Evolutionary conservation across 2,888 invertebrate species (phyloP).

Genomic region (Nemurella pictetii): DNA sequence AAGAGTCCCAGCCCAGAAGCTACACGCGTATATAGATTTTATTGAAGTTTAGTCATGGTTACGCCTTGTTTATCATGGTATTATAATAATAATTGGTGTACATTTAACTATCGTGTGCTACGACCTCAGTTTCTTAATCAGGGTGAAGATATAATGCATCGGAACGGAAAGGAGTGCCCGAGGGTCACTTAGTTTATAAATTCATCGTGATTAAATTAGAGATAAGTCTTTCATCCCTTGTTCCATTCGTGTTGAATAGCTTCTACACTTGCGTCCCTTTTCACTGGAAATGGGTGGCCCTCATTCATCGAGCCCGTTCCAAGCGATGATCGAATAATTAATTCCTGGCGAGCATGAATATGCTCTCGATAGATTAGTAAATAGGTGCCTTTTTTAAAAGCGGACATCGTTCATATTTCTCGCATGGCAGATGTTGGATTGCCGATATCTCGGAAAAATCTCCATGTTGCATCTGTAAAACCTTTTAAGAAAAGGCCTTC

Average conservation of each 20-base stretch:
- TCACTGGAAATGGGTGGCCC: not conserved
- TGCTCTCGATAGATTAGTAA: not conserved
- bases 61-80: constrained; percentile 9
- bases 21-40: not conserved
- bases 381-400: not conserved
- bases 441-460: not conserved
- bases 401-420: not conserved
- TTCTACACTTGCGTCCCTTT: not conserved
- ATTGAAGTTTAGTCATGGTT: constrained; percentile 6
- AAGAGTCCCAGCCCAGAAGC: not conserved
- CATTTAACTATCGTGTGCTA: not conserved
- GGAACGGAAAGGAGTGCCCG: not conserved
- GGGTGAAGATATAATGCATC: not conserved
- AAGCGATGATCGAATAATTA: not conserved
- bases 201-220: not conserved
- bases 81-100: constrained; percentile 19
- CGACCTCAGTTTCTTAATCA: not conserved
- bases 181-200: not conserved
- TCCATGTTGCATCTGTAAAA: not conserved
- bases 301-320: not conserved
- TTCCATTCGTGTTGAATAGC: not conserved
- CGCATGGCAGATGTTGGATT: not conserved
- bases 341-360: not conserved
- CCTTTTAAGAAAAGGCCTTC: not conserved
- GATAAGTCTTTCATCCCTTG: not conserved